A percentile compares a stretch with the other conserved stretches of the same genome.
phyloP scores from a whole-genome alignment of 2,888 invertebrate species.

The Mantis religiosa region DNA sequence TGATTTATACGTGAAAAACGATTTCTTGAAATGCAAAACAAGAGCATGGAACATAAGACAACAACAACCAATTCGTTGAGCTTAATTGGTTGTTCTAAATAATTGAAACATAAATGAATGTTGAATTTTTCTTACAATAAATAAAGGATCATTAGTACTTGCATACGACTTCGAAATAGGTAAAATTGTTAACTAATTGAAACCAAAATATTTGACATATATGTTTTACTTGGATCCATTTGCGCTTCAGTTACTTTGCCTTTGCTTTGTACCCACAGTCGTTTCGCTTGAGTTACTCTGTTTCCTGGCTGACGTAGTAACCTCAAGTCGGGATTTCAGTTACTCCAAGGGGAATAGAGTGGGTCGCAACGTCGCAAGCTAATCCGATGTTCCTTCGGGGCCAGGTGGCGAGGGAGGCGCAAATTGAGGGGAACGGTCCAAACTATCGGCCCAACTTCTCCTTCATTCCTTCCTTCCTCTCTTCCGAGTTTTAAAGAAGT shows the following conservation, averaged over 20 bases:
- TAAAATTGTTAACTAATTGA: too few relatives aligned
- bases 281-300: background rate
- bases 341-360: background rate
- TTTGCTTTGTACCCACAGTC: background rate
- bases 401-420: background rate
- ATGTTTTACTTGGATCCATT: background rate
- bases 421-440: background rate
- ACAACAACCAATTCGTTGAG: too few relatives aligned
- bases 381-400: background rate
- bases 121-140: too few relatives aligned
- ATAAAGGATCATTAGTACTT: too few relatives aligned
- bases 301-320: background rate
- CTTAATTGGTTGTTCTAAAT: too few relatives aligned
- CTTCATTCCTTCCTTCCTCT: background rate
- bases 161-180: too few relatives aligned
- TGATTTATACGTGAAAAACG: too few relatives aligned
- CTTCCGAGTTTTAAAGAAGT: background rate
- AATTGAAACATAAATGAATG: too few relatives aligned
- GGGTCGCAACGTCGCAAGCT: background rate
- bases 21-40: too few relatives aligned
- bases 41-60: too few relatives aligned
- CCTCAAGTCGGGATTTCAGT: background rate
- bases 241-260: background rate
- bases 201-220: too few relatives aligned
- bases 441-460: background rate